Percentiles rank a stretch among this genome's conserved stretches.
These are phyloP conservation scores for Drosophila formosana DNA, from an alignment of 2,888 invertebrate genomes.

Conservation along the genomic window DNA sequence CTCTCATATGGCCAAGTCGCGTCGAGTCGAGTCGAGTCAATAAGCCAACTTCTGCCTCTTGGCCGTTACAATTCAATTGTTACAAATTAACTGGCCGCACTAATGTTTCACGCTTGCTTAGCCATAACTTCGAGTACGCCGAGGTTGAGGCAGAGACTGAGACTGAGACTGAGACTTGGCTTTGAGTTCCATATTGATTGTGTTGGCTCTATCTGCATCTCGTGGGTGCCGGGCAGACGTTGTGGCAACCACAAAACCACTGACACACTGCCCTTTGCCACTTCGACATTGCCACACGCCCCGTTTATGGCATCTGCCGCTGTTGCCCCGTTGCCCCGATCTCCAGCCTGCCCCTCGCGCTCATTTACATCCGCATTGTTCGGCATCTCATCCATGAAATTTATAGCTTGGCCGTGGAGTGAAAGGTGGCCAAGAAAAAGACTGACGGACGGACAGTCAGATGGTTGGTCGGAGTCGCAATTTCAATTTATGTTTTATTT, in stretches of 20 bases:
- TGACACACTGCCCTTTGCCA: conserved; percentile 80
- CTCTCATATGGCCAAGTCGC: conserved; percentile 30
- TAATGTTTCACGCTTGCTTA: conserved; percentile 78
- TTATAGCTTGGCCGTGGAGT: conserved; percentile 57
- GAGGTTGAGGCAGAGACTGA: conserved; percentile 5
- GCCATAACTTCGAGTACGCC: conserved; percentile 22
- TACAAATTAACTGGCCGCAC: conserved; percentile 72
- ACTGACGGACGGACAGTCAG: conserved; percentile 8
- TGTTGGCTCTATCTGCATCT: conserved; percentile 35
- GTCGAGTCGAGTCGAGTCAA: not conserved
- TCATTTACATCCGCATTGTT: conserved; percentile 81
- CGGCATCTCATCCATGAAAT: conserved; percentile 60
- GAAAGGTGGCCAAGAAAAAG: conserved; percentile 58
- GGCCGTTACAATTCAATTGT: conserved; percentile 78
- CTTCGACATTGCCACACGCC: conserved; percentile 40
- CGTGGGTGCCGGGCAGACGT: conserved; percentile 49
- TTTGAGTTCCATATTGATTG: conserved; percentile 44
- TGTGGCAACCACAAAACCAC: conserved; percentile 54
- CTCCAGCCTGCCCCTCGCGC: conserved; percentile 8
- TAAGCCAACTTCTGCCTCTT: conserved; percentile 32
- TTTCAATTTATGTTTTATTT: conserved; percentile 62
- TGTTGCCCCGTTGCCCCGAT: not conserved
- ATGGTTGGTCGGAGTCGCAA: conserved; percentile 8
- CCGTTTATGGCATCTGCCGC: conserved; percentile 7
- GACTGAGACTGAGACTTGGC: not conserved